Evolutionary conservation across 2,113 vertebrate species (phyloP).

Genomic region (Chaenocephalus aceratus): DNA sequence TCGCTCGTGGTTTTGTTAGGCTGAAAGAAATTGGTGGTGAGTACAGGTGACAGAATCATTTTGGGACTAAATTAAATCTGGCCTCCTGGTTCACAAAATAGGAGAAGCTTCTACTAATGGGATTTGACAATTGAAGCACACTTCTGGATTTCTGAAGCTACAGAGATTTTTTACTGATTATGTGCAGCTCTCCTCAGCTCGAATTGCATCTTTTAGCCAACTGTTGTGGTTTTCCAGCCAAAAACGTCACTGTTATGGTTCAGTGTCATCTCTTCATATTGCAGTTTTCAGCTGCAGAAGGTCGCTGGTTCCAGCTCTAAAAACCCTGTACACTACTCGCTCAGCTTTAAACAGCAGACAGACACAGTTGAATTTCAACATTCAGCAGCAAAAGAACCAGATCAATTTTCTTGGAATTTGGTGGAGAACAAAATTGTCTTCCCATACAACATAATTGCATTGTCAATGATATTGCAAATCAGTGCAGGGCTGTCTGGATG

Average conservation of each 20-base stretch:
- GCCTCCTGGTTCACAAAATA: conserved; percentile 13
- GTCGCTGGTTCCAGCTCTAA: background rate
- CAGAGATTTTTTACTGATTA: background rate
- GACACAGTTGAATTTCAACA: too few species aligned
- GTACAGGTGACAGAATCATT: conserved; percentile 42
- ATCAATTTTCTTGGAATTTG: too few species aligned
- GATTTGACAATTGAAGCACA: conserved; percentile 3
- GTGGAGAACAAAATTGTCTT: too few species aligned
- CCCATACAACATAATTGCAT: too few species aligned
- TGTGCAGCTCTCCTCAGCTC: background rate
- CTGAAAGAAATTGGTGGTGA: conserved; percentile 30
- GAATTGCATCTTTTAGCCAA: background rate
- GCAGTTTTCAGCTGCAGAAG: too few species aligned
- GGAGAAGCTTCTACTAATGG: conserved; percentile 6
- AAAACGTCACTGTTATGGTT: background rate
- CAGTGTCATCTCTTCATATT: background rate
- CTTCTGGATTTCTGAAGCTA: background rate
- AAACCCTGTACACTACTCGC: background rate
- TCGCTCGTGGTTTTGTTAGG: conserved; percentile 10
- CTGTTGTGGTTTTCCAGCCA: background rate
- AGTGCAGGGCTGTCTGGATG: too few species aligned
- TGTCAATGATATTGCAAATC: too few species aligned
- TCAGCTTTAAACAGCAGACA: background rate
- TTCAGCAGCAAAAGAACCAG: too few species aligned
- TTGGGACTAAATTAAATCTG: conserved; percentile 45